These are phyloP conservation scores for Parazoanthus atlanticus DNA, from an alignment of 92 coral and sea anemone genomes.

Conservation along the genomic window DNA sequence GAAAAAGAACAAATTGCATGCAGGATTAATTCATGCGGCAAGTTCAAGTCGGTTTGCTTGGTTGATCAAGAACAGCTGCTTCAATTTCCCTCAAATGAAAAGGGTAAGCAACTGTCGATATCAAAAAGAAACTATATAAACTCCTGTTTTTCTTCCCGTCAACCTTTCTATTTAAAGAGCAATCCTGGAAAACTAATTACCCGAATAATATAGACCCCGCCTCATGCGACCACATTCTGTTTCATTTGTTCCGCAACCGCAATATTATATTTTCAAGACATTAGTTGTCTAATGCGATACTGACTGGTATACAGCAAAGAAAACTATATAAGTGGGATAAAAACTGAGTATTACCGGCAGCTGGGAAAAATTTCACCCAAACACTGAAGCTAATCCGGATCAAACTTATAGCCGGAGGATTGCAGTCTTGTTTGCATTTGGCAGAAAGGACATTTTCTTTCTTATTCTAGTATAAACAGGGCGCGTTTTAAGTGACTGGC, in stretches of 20 bases:
- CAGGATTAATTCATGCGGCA: no score
- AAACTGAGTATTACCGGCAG: background rate
- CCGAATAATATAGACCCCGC: background rate
- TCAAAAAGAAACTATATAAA: background rate
- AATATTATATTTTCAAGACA: background rate
- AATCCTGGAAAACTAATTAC: background rate
- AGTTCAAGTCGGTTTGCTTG: background rate
- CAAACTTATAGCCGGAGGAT: background rate
- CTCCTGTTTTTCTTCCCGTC: background rate
- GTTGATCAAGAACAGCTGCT: background rate
- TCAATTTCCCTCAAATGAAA: no score
- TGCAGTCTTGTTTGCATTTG: no score
- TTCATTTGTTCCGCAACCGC: background rate
- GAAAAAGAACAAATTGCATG: no score
- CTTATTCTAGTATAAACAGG: background rate
- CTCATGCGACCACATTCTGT: background rate
- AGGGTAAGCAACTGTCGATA: background rate
- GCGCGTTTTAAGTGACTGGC: background rate
- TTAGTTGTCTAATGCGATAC: background rate
- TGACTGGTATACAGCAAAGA: no score
- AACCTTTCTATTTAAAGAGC: background rate
- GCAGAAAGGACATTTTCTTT: background rate
- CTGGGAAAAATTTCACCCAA: background rate
- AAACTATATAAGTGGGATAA: no score
- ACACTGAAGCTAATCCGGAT: background rate